These are phyloP conservation scores for Typhlichthys subterraneus DNA, from an alignment of 2,797 vertebrate genomes.

Conservation along the genomic window DNA sequence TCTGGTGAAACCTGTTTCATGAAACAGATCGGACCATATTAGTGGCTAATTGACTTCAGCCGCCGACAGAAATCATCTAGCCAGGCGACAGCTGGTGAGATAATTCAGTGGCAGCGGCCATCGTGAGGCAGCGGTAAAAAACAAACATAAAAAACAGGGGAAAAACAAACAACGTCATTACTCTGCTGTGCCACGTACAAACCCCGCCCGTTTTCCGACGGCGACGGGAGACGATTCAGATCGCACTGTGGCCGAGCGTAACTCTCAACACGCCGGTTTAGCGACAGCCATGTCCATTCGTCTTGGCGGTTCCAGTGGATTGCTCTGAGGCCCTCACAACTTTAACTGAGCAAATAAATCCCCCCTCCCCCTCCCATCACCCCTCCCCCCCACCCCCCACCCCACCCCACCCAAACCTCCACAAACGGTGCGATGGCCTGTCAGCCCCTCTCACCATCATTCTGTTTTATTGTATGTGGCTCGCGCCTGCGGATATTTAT, in stretches of 20 bases:
- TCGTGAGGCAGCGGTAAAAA: not conserved
- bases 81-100: constrained; percentile 11
- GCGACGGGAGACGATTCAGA: not conserved
- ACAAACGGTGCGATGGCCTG: constrained; percentile 49
- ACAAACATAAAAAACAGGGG: too few species aligned
- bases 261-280: constrained; percentile 24
- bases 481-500: constrained; percentile 72
- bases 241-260: constrained; percentile 9
- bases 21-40: constrained; percentile 28
- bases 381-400: constrained; percentile 22
- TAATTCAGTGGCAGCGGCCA: constrained; percentile 13
- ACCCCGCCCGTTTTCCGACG: too few species aligned
- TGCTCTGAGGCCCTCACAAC: constrained; percentile 56
- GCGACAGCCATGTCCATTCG: constrained; percentile 49
- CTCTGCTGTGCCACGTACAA: too few species aligned
- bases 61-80: constrained; percentile 27
- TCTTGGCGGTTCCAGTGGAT: constrained; percentile 52
- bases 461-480: constrained; percentile 71
- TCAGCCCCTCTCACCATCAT: constrained; percentile 72
- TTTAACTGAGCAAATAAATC: constrained; percentile 69
- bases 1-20: constrained; percentile 13
- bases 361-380: constrained; percentile 28
- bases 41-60: constrained; percentile 26
- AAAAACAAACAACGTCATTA: not conserved
- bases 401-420: constrained; percentile 19